Evolutionary conservation across 1,140 invertebrate species (phyloP).

Genomic region (Xylocopa sonorina): DNA sequence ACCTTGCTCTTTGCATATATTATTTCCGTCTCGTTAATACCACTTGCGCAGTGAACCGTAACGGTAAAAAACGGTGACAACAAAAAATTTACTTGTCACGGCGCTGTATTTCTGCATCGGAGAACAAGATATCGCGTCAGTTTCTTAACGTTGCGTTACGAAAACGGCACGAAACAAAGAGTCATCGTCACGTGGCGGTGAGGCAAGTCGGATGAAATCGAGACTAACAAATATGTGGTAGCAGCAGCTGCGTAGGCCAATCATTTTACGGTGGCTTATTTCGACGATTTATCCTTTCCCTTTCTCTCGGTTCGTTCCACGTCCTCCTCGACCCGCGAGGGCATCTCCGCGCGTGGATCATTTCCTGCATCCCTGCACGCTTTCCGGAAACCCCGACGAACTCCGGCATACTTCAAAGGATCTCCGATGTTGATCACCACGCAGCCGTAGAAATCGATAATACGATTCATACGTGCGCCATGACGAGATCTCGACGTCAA

Average conservation of each 20-base stretch:
- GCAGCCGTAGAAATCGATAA: conserved; percentile 68
- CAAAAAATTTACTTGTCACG: no score
- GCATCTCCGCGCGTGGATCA: conserved; percentile 56
- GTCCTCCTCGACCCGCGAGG: conserved; percentile 47
- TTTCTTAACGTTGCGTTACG: background rate
- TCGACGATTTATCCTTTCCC: conserved; percentile 39
- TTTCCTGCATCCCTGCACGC: conserved; percentile 29
- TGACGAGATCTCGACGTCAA: conserved; percentile 48
- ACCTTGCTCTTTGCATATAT: no score
- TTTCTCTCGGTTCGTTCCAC: conserved; percentile 32
- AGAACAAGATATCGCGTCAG: no score
- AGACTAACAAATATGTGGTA: conserved; percentile 40
- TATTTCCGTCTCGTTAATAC: no score
- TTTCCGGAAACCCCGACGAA: conserved; percentile 66
- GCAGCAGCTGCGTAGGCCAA: conserved; percentile 61
- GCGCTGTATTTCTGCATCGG: no score
- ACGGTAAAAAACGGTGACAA: no score
- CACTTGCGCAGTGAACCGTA: no score
- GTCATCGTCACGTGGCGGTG: background rate
- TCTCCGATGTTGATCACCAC: conserved; percentile 55
- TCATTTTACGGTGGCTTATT: conserved; percentile 70
- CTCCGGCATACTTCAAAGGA: conserved; percentile 66
- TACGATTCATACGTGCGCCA: conserved; percentile 62
- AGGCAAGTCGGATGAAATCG: conserved; percentile 57
- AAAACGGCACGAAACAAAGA: conserved; percentile 4